Evolutionary conservation across 2,888 invertebrate genomes (phyloP), one percentile per base, ranked within the genome.

Genomic region (Synergus umbraculus): DNA sequence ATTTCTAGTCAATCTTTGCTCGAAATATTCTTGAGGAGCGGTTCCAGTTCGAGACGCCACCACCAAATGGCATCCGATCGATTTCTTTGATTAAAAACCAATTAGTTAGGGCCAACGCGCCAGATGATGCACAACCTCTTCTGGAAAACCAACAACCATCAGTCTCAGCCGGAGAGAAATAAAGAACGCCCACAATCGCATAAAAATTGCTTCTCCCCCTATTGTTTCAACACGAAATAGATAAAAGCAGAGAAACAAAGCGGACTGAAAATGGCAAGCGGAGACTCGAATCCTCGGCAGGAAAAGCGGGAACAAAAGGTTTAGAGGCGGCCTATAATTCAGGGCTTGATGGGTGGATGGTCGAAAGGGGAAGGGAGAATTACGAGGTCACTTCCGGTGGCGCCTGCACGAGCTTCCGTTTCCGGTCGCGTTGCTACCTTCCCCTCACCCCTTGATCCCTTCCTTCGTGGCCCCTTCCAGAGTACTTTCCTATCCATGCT

Each of bases 321-420:
- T 91, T 90, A 87, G 87, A 89, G 87, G 87, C 86, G 85, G 90
- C 89, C 91, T 91, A 91, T 91, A 91, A 91, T 91, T 91, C 91
- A 91, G 88, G 54, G 86, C 87, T 88, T 91, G 90, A 90, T 90
- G 89, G 90, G 85, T 88, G 87, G 89, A 89, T 85, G 85, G 88
- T 87, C 88, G 83, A 84, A 83, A 83, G 86, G 86, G 87, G 89
- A 89, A 90, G 88, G 88, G 91, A 91, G 91, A 92, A 91, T 91
- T 92, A 92, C 92, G 92, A 90, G 91, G 92, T 91, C 91, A 91
- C 91, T 91, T 92, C 92, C 91, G 90, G 89, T 92, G 90, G 91
- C 89, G 90, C 90, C 90, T 91, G 91, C 89, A 89, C 91, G 90
- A 91, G 90, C 91, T 91, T 91, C 92, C 91, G 91, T 83, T 91